Percentiles rank a stretch among this genome's conserved stretches.
phyloP scores from a whole-genome alignment of 2,888 invertebrate genomes.

The Spatulosminthurus flaviceps region DNA sequence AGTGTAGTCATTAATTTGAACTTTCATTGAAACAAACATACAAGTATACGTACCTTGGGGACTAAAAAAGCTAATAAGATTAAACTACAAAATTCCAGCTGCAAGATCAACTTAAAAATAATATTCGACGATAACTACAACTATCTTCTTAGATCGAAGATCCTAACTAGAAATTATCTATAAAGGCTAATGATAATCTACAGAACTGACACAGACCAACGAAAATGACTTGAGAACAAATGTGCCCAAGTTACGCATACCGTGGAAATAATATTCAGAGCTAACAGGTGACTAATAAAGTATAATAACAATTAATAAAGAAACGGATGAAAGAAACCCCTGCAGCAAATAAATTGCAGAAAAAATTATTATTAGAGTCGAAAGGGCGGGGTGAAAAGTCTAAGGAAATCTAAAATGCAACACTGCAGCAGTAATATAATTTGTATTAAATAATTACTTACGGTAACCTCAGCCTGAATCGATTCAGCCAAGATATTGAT shows the following conservation, averaged over 20 bases:
- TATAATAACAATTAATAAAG: conserved; percentile 38
- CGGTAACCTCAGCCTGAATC: conserved; percentile 64
- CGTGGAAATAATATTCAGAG: not conserved
- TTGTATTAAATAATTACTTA: conserved; percentile 57
- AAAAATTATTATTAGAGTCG: not conserved
- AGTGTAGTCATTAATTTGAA: no score
- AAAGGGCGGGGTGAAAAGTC: conserved; percentile 12
- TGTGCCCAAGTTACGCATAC: not conserved
- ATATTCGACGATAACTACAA: no score
- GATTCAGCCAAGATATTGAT: conserved; percentile 49
- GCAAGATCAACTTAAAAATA: no score
- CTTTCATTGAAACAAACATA: not conserved
- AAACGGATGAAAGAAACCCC: conserved; percentile 48
- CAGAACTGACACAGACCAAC: not conserved
- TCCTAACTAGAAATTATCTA: not conserved
- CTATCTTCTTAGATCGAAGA: not conserved
- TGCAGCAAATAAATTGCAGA: not conserved
- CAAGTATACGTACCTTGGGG: not conserved
- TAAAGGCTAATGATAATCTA: not conserved
- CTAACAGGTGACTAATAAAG: conserved; percentile 26
- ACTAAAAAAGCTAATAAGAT: no score
- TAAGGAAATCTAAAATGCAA: conserved; percentile 10
- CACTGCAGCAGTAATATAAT: conserved; percentile 33
- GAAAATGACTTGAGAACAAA: not conserved
- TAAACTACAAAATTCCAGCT: no score